These are phyloP conservation scores for Poeciliopsis presidionis DNA, from an alignment of 2,797 vertebrate species.

Conservation along the genomic window DNA sequence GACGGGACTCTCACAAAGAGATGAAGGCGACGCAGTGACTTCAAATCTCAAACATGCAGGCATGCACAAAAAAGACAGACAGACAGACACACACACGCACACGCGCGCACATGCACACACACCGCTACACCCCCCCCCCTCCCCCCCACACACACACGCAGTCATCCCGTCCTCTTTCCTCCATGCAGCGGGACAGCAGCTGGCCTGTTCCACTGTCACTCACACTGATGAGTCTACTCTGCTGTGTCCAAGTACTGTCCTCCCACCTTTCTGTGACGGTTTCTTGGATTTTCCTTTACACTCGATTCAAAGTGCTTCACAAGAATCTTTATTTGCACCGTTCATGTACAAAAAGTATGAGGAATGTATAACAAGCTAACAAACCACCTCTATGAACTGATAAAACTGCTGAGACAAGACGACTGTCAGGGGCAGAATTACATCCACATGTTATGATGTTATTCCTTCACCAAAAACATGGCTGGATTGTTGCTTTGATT, in stretches of 20 bases:
- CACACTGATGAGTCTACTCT: conserved; percentile 66
- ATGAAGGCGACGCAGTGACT: conserved; percentile 69
- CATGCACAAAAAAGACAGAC: conserved; percentile 54
- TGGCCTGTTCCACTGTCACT: conserved; percentile 67
- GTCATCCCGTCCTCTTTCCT: conserved; percentile 40
- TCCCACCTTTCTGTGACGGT: conserved; percentile 27
- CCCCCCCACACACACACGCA: conserved; percentile 11
- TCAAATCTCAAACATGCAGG: conserved; percentile 69
- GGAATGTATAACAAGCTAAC: background rate
- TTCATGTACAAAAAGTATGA: background rate
- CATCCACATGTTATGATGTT: too few relatives aligned
- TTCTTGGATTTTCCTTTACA: conserved; percentile 1
- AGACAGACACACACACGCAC: too few relatives aligned
- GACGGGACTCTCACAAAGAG: conserved; percentile 66
- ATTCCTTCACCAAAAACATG: too few relatives aligned
- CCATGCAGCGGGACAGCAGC: conserved; percentile 63
- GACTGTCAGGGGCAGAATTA: too few relatives aligned
- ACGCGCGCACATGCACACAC: background rate
- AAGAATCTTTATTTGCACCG: background rate
- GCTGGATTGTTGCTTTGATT: too few relatives aligned
- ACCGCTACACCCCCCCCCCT: too few relatives aligned
- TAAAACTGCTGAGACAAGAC: background rate
- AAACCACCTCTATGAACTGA: background rate
- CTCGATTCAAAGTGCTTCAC: conserved; percentile 6
- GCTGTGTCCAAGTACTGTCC: conserved; percentile 63